These are phyloP conservation scores for Macroglossus sobrinus DNA, from an alignment of 2,113 vertebrate genomes.

Conservation along the genomic window DNA sequence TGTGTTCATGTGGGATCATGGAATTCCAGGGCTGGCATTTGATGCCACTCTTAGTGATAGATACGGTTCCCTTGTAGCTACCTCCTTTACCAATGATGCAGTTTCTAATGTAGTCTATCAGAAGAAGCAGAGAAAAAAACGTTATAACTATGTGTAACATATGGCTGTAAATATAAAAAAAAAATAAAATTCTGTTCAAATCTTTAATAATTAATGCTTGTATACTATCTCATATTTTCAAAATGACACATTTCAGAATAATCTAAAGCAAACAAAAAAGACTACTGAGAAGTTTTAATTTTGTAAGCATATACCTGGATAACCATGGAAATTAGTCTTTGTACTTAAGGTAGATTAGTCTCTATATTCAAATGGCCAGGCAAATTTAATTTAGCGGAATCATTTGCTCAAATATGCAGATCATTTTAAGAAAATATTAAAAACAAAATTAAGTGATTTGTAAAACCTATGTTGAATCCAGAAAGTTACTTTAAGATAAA, in stretches of 20 bases:
- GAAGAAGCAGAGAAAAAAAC: constrained; percentile 30
- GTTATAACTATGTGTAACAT: background rate
- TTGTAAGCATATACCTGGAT: background rate
- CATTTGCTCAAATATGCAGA: background rate
- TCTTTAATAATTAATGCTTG: background rate
- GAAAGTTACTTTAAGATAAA: background rate
- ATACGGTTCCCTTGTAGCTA: constrained; percentile 92
- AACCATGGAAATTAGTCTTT: background rate
- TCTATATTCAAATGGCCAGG: background rate
- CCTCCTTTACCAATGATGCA: constrained; percentile 95
- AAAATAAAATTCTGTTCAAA: background rate
- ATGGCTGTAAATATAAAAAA: background rate
- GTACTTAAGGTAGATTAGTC: background rate
- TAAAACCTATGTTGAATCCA: background rate
- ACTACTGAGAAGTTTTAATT: background rate
- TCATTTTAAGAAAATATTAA: background rate
- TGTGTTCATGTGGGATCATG: constrained; percentile 96
- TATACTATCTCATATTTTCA: constrained; percentile 25
- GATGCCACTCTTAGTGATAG: constrained; percentile 91
- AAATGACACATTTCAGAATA: constrained; percentile 17
- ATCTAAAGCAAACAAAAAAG: background rate
- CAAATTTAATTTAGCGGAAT: background rate
- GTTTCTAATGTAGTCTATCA: constrained; percentile 91
- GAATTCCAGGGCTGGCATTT: constrained; percentile 96
- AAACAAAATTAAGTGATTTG: background rate